Evolutionary conservation across 2,888 invertebrate genomes (phyloP).

Genomic region (Eupithecia pulchellata): DNA sequence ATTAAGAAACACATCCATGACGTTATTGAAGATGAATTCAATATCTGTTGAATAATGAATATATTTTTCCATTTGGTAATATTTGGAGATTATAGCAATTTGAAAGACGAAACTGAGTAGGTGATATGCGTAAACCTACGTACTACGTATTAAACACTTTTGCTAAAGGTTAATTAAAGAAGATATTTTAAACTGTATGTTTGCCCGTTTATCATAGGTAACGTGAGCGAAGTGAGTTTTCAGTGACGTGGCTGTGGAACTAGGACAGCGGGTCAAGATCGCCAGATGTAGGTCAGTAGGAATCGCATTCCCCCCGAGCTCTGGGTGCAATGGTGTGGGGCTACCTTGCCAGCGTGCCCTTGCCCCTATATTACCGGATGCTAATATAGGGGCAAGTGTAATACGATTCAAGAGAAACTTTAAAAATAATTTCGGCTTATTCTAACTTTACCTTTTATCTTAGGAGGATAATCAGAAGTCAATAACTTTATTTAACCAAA

Average conservation of each 20-base stretch:
- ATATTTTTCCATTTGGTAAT: neutral
- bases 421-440: neutral
- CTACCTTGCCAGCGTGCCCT: slow-evolving; percentile 49
- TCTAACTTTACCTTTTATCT: too few species aligned
- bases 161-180: neutral
- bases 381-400: too few species aligned
- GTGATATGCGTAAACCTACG: neutral
- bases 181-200: slow-evolving; percentile 18
- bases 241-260: slow-evolving; percentile 41
- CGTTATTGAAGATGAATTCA: slow-evolving; percentile 27
- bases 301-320: slow-evolving; percentile 61
- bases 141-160: neutral
- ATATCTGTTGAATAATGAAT: neutral
- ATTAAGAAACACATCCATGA: slow-evolving; percentile 31
- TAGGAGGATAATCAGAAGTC: too few species aligned
- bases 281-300: slow-evolving; percentile 70
- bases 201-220: slow-evolving; percentile 31
- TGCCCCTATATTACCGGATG: slow-evolving; percentile 46
- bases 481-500: neutral
- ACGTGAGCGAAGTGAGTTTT: slow-evolving; percentile 29
- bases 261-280: slow-evolving; percentile 71
- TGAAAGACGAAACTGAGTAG: neutral
- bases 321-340: slow-evolving; percentile 47
- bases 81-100: neutral
- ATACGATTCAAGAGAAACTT: neutral